Evolutionary conservation across 2,797 vertebrate species (phyloP), one percentile per base, ranked within the genome.

Genomic region (Melanogrammus aeglefinus): DNA sequence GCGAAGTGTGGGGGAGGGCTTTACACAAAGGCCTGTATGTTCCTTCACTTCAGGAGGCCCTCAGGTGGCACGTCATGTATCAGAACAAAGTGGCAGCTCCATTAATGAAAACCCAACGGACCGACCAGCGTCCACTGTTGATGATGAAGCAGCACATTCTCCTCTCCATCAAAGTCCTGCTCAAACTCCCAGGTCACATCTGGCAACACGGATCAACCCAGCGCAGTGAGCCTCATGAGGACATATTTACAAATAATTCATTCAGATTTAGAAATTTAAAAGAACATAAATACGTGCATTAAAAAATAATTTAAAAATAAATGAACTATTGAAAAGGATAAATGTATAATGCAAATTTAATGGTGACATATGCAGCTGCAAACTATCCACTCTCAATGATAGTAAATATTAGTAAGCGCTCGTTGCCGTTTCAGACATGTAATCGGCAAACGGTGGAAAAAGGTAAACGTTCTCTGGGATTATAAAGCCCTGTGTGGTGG

Each of bases 31-130:
- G 63, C 63, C 63, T 27, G 63, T 69, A 69, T 69, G 63, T 69
- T 69, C 63, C 63, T 27, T 27, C 63, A 6, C 79, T 82, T 84
- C 79, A 83, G 81, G 72, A 84, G 27, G 63, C 71, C 79, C 78
- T 87, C 76, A 82, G 79, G 79, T 87, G 79, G 82, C 88, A 91
- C 85, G 84, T 82, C 76, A 81, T 92, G 85, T 75, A 89, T 90
- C 87, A 90, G 75, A 36, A 79, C 77, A 31, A 33, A 86, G 83
- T 87, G 85, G 82, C 86, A 90, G 87, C 77, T 77, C 88, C 80
- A 82, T 86, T 91, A 88, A 89, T 82, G 82, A 79, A 90, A 85
- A 88, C 81, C 80, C 78, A 89, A 89, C 87, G 69, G 18, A 82
- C 78, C 3, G 7, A 90, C 89, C 77, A 78, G 6, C 85, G 79